phyloP scores from a whole-genome alignment of 2,797 vertebrate species.

The Orientallactaga sibirica region DNA sequence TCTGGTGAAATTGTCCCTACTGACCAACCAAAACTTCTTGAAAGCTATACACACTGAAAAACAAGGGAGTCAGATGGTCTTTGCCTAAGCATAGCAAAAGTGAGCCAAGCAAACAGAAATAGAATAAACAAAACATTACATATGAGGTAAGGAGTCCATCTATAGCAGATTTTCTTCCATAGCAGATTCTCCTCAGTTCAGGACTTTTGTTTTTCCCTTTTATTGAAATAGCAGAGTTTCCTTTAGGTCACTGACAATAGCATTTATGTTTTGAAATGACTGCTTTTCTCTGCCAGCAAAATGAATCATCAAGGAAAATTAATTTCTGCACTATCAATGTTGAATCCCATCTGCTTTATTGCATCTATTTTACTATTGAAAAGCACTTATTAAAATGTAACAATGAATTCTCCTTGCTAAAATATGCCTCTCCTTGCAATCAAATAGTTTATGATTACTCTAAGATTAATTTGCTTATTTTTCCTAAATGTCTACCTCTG shows the following conservation, averaged over 20 bases:
- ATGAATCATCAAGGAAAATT: constrained; percentile 68
- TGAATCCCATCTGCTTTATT: constrained; percentile 42
- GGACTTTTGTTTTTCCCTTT: neutral
- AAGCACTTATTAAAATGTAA: constrained; percentile 40
- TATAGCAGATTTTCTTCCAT: neutral
- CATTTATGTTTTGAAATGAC: constrained; percentile 5
- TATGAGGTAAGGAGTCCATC: neutral
- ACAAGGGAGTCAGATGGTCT: neutral
- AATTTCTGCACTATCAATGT: neutral
- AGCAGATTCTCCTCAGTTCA: neutral
- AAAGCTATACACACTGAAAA: neutral
- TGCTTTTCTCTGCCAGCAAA: neutral
- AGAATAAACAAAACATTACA: neutral
- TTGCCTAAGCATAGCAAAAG: neutral
- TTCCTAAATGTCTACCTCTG: neutral
- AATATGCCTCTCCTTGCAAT: neutral
- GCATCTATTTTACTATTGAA: constrained; percentile 32
- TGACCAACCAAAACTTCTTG: neutral
- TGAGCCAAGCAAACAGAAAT: neutral
- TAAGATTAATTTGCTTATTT: constrained; percentile 58
- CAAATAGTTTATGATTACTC: constrained; percentile 10
- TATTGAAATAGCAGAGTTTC: constrained; percentile 9
- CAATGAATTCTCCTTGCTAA: neutral
- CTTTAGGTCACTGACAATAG: constrained; percentile 23
- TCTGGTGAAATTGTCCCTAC: neutral